Base-by-base conservation (phyloP, 2,888 invertebrate species). In the Crepidodera aurea region DNA sequence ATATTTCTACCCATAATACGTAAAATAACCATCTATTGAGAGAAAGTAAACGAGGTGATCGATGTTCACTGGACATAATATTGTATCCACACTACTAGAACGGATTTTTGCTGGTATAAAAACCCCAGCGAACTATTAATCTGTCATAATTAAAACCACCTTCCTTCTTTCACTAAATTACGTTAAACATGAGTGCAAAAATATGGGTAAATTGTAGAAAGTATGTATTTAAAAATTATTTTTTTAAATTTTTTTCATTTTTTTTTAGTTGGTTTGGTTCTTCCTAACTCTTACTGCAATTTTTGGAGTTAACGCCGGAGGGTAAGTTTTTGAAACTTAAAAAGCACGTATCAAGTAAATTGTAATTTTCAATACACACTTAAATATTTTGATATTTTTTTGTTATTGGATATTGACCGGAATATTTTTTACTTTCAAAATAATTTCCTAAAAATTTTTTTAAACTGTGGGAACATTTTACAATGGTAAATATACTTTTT, bases 191-290 rank as follows among this genome's bases (percentile, higher is more conserved):
- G 66, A 66, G 66, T 50, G 51, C 71, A 18, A 64, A 66, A 58
- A 37, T 67, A 64, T 71, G 70, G 73, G 73, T 73, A 71, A 69
- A 67, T 55, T 16, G 10, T 7, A 18, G 13, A 7, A 6, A n/a
- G 12, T 6, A 22, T 4, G 15, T 10, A 7, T 39, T 46, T 22
- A 39, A 39, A 22, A 13, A 42, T 34, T n/a, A n/a, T n/a, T n/a
- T n/a, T n/a, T n/a, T 8, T 64, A n/a, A 56, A 32, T 10, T 16
- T 51, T 42, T 42, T 48, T 6, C 25, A 46, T 63, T 67, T 62
- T 63, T 29, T 69, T 70, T 62, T 61, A 73, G 73, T 71, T 73
- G 37, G 62, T 67, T 39, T 69, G 64, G 69, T 71, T 69, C 39
- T 39, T 71, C 46, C 34, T 68, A 58, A 65, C 67, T 25, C 60